Conservation (phyloP, 35 echinoderm and acorn worm genomes). For the Amphiura filiformis region DNA sequence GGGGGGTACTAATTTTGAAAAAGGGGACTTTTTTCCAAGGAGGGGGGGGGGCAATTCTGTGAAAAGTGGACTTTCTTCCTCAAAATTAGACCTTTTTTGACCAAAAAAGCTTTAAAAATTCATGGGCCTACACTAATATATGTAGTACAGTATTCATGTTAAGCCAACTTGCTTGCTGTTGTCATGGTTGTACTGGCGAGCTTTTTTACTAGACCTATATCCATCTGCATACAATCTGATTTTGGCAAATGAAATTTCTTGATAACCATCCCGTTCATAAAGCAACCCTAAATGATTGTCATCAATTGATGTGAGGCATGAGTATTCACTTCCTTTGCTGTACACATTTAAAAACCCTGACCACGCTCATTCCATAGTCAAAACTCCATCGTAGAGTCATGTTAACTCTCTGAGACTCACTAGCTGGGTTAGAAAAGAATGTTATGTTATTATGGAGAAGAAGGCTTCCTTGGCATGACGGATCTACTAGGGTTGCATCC, state of each 20-base stretch:
- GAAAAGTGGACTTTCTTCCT: too few species aligned
- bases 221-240: conserved; percentile 36
- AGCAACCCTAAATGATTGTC: conserved; percentile 71
- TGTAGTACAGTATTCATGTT: too few species aligned
- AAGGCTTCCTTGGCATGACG: conserved; percentile 40
- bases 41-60: too few species aligned
- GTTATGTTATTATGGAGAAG: conserved; percentile 41
- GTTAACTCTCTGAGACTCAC: conserved; percentile 33
- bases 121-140: too few species aligned
- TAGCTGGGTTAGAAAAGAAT: conserved; percentile 67
- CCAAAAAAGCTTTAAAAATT: too few species aligned
- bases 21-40: too few species aligned
- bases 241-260: conserved; percentile 62
- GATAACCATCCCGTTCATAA: conserved; percentile 55
- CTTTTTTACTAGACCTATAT: too few species aligned
- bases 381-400: conserved; percentile 77
- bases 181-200: too few species aligned
- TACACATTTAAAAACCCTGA: conserved; percentile 35
- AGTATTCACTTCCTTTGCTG: conserved; percentile 61
- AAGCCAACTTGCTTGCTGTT: too few species aligned
- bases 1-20: too few species aligned
- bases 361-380: conserved; percentile 68
- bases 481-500: conserved; percentile 60
- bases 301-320: conserved; percentile 55
- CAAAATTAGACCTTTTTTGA: too few species aligned